Conservation (phyloP, 2,888 invertebrate species). For the Idaea straminata region DNA sequence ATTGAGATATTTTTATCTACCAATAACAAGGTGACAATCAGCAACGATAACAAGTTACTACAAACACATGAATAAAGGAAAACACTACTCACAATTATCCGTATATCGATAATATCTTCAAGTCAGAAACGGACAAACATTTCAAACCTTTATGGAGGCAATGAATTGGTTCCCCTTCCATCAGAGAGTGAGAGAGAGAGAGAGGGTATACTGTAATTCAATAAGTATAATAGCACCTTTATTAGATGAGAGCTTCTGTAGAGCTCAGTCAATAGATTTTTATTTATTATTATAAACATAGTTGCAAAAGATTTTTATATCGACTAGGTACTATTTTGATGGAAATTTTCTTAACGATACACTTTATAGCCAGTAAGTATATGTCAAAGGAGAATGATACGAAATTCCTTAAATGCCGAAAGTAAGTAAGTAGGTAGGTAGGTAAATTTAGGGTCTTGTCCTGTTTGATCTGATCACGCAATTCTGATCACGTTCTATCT, state of each 20-base stretch:
- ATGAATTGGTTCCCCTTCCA: slow-evolving; percentile 32
- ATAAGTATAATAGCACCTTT: slow-evolving; percentile 37
- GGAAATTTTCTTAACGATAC: no score
- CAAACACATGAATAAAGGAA: neutral
- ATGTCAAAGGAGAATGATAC: no score
- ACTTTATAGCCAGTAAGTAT: no score
- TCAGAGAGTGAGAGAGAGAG: slow-evolving; percentile 32
- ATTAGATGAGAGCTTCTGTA: slow-evolving; percentile 24
- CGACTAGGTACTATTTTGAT: neutral
- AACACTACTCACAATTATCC: neutral
- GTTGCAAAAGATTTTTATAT: neutral
- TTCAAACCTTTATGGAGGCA: slow-evolving; percentile 31
- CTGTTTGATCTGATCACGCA: no score
- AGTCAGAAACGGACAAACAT: slow-evolving; percentile 25
- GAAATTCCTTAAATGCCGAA: no score
- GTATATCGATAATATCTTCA: slow-evolving; percentile 6
- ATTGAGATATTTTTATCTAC: neutral
- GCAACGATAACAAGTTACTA: neutral
- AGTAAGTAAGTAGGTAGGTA: no score
- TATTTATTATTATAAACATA: slow-evolving; percentile 16
- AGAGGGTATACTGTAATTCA: slow-evolving; percentile 38
- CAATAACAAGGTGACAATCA: neutral
- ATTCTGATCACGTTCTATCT: no score
- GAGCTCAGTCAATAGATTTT: slow-evolving; percentile 25
- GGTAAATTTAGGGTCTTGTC: no score